phyloP scores from a whole-genome alignment of 2,113 vertebrate genomes.

The Protobothrops flavoviridis region DNA sequence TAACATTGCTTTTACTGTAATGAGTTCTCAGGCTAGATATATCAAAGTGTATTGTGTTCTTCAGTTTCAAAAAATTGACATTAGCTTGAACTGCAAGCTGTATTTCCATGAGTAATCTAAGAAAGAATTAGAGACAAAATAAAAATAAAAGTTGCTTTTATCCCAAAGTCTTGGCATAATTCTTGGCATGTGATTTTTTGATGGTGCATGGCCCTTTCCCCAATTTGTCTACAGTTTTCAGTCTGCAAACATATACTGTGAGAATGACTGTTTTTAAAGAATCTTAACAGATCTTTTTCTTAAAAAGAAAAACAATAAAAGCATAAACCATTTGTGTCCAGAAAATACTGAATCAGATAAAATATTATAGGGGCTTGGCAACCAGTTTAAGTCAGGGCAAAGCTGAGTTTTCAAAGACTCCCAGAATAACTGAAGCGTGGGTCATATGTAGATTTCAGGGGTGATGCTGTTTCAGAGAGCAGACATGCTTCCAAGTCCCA shows the following conservation, averaged over 20 bases:
- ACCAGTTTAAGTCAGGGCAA: not conserved
- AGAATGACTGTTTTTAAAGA: not conserved
- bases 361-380: not conserved
- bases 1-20: constrained; percentile 20
- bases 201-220: not conserved
- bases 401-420: not conserved
- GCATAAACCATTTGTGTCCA: not conserved
- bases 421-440: not conserved
- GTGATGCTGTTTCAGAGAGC: not conserved
- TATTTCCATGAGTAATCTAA: not conserved
- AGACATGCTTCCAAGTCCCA: not conserved
- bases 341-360: not conserved
- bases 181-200: not conserved
- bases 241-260: not conserved
- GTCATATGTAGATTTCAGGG: not conserved
- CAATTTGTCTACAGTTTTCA: not conserved
- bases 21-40: not conserved
- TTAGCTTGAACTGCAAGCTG: constrained; percentile 4
- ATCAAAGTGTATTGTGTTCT: not conserved
- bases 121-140: not conserved
- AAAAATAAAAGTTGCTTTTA: not conserved
- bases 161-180: not conserved
- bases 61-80: not conserved
- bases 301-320: not conserved
- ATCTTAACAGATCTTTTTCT: not conserved